Conservation (phyloP, 2,888 invertebrate genomes). For the Quadroppia sp. region DNA sequence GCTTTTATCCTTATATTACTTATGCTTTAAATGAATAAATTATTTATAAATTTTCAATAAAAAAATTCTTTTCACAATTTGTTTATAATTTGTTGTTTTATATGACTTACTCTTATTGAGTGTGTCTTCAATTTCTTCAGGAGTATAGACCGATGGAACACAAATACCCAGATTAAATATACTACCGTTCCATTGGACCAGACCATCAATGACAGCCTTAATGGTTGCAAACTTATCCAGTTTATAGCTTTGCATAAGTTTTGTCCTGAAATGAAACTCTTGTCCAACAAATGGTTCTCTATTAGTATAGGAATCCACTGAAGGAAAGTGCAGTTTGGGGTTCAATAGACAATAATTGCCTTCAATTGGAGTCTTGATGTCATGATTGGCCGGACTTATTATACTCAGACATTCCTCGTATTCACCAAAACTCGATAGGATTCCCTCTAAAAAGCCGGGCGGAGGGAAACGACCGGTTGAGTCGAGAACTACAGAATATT, state of each 20-base stretch:
- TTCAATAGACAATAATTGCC: conserved; percentile 40
- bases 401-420: conserved; percentile 38
- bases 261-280: neutral
- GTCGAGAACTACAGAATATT: conserved; percentile 39
- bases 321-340: conserved; percentile 30
- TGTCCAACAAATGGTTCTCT: neutral
- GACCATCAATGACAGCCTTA: neutral
- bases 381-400: neutral
- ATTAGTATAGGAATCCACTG: conserved; percentile 10
- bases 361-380: conserved; percentile 1
- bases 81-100: too few relatives aligned
- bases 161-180: conserved; percentile 4
- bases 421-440: conserved; percentile 41
- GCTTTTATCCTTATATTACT: too few relatives aligned
- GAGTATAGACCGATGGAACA: neutral
- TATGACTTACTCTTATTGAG: neutral
- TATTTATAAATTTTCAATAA: too few relatives aligned
- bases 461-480: conserved; percentile 39
- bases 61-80: too few relatives aligned
- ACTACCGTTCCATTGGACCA: neutral
- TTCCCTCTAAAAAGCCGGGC: conserved; percentile 24
- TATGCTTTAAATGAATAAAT: too few relatives aligned
- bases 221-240: neutral
- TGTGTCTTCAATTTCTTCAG: conserved; percentile 2
- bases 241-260: neutral